Percentiles rank a stretch among this genome's conserved stretches.
Evolutionary conservation across 1,140 invertebrate genomes (phyloP).

Genomic region (Phymastichus coffea): DNA sequence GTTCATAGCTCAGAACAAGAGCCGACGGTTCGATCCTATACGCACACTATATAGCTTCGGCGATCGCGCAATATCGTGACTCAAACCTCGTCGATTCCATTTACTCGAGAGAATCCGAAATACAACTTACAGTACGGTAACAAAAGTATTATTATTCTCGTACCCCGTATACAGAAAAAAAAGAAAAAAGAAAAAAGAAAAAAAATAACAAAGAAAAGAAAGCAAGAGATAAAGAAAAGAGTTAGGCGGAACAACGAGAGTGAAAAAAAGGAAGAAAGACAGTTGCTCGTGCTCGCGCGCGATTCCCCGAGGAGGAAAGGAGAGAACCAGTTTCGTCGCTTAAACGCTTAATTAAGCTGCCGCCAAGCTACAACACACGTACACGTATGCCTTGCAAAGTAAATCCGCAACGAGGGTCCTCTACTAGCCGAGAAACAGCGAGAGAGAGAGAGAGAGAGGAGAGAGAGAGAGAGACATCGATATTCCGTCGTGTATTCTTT

Average conservation of each 20-base stretch:
- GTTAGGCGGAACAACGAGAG: too few species aligned
- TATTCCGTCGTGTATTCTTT: conserved; percentile 24
- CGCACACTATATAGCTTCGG: neutral
- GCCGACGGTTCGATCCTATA: too few species aligned
- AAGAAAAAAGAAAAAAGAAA: conserved; percentile 17
- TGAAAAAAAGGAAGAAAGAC: too few species aligned
- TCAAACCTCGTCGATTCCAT: conserved; percentile 15
- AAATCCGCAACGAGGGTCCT: conserved; percentile 2
- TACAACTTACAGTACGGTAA: too few species aligned
- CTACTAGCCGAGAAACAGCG: neutral
- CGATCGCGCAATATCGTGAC: conserved; percentile 1
- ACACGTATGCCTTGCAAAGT: neutral
- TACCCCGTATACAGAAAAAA: too few species aligned
- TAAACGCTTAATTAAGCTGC: conserved; percentile 52
- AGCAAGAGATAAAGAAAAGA: neutral
- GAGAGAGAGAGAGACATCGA: conserved; percentile 26
- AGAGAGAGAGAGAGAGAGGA: conserved; percentile 11
- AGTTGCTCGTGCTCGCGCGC: neutral
- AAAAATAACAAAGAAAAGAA: conserved; percentile 1
- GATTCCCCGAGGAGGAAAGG: conserved; percentile 21
- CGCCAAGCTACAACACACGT: too few species aligned
- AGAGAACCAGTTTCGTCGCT: conserved; percentile 48
- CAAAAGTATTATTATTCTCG: too few species aligned
- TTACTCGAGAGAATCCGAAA: too few species aligned
- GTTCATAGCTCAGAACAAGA: too few species aligned